Conservation (phyloP, 2,797 vertebrate species). For the Salarias fasciatus region DNA sequence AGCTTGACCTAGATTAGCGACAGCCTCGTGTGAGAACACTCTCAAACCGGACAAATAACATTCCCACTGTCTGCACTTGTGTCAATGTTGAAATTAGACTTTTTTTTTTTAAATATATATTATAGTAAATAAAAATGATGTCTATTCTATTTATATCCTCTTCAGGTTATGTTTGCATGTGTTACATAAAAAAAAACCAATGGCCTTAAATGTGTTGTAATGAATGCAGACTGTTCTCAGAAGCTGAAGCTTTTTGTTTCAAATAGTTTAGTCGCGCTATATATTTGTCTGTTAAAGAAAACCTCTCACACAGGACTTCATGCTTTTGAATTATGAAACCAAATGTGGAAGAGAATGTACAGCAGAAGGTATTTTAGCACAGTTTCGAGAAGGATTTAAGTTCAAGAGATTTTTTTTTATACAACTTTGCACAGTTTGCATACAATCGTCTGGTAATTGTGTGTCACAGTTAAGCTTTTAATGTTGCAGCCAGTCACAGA, state of each 20-base stretch:
- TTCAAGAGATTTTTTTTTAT: slow-evolving; percentile 63
- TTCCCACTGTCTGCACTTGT: slow-evolving; percentile 44
- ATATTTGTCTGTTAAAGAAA: slow-evolving; percentile 36
- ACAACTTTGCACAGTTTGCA: slow-evolving; percentile 72
- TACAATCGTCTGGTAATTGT: slow-evolving; percentile 47
- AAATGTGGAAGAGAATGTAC: slow-evolving; percentile 48
- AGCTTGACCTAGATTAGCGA: slow-evolving; percentile 77
- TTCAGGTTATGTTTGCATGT: slow-evolving; percentile 67
- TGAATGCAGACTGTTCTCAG: slow-evolving; percentile 71
- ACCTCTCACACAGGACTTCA: slow-evolving; percentile 30
- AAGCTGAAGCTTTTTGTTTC: slow-evolving; percentile 53
- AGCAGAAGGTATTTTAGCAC: slow-evolving; percentile 31
- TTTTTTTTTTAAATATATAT: slow-evolving; percentile 18
- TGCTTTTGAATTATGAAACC: slow-evolving; percentile 50
- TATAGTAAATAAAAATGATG: slow-evolving; percentile 15
- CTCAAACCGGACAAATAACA: slow-evolving; percentile 39
- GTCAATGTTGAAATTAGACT: slow-evolving; percentile 1
- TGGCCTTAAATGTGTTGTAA: slow-evolving; percentile 82
- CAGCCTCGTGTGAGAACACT: slow-evolving; percentile 42
- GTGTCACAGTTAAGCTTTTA: slow-evolving; percentile 53
- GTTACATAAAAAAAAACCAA: slow-evolving; percentile 74
- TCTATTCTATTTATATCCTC: slow-evolving; percentile 27
- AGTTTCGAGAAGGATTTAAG: slow-evolving; percentile 34
- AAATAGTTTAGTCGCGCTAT: slow-evolving; percentile 31
- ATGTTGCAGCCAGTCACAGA: slow-evolving; percentile 46